phyloP scores from a whole-genome alignment of 2,113 vertebrate genomes.

The Picathartes gymnocephalus region DNA sequence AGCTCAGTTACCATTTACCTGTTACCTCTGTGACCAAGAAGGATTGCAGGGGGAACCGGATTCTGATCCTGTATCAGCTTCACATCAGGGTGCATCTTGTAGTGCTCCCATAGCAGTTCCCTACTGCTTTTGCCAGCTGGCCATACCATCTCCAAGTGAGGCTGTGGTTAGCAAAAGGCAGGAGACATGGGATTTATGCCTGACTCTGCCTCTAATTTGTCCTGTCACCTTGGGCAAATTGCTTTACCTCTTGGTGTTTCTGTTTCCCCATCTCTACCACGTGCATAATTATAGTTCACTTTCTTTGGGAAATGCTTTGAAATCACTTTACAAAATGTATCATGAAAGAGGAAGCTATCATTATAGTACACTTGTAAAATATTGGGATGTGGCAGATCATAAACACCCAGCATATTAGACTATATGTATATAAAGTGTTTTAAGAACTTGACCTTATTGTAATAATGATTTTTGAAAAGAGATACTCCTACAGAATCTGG shows the following conservation, averaged over 20 bases:
- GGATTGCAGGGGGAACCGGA: not conserved
- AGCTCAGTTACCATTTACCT: not conserved
- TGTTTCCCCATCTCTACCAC: slow-evolving; percentile 22
- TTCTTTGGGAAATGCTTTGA: slow-evolving; percentile 39
- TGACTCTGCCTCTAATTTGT: slow-evolving; percentile 34
- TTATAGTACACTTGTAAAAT: slow-evolving; percentile 22
- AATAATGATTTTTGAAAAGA: not conserved
- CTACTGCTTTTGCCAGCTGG: not conserved
- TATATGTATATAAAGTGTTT: not conserved
- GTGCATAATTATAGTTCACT: slow-evolving; percentile 18
- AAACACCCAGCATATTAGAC: not conserved
- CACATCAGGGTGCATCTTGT: not conserved
- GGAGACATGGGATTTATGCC: not conserved
- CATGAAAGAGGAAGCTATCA: not conserved
- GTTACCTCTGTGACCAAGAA: not conserved
- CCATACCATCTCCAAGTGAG: not conserved
- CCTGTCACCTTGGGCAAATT: slow-evolving; percentile 35
- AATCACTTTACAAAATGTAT: not conserved
- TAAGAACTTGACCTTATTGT: not conserved
- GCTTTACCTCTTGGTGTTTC: not conserved
- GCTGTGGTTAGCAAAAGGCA: not conserved
- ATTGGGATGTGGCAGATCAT: not conserved
- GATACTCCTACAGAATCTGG: not conserved
- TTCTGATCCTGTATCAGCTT: not conserved
- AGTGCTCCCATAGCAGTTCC: not conserved